Percentiles rank a stretch among this genome's conserved stretches.
phyloP scores from a whole-genome alignment of 2,888 invertebrate genomes.

The Eudasyphora cyanicolor region DNA sequence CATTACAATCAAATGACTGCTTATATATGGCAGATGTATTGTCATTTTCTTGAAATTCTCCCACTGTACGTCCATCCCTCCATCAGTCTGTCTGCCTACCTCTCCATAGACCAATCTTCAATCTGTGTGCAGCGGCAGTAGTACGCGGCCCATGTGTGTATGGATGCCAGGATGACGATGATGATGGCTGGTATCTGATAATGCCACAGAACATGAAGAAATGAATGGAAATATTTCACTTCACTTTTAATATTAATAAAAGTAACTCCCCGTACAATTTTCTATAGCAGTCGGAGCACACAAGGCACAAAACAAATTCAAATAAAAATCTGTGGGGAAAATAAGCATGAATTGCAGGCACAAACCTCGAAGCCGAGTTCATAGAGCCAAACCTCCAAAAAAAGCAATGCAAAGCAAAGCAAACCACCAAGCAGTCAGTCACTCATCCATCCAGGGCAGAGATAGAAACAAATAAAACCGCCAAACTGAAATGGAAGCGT shows the following conservation, averaged over 20 bases:
- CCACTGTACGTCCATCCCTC: too few relatives aligned
- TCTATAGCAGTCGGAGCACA: background rate
- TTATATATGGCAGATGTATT: too few relatives aligned
- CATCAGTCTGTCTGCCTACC: too few relatives aligned
- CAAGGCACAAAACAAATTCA: background rate
- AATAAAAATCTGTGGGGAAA: background rate
- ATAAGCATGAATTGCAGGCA: background rate
- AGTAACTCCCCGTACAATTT: slow-evolving; percentile 54
- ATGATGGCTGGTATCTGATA: background rate
- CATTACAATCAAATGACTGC: too few relatives aligned
- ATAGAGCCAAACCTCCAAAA: too few relatives aligned
- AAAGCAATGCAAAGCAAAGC: background rate
- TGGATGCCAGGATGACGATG: background rate
- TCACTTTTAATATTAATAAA: slow-evolving; percentile 59
- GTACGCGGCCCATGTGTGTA: background rate
- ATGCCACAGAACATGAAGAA: background rate
- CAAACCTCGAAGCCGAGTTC: background rate
- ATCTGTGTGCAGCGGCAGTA: too few relatives aligned
- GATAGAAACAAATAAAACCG: slow-evolving; percentile 12
- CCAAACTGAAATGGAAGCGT: slow-evolving; percentile 22
- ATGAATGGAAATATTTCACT: slow-evolving; percentile 20
- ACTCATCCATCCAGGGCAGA: background rate
- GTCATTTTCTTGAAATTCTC: background rate
- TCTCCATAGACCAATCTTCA: too few relatives aligned
- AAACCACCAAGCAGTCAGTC: background rate